Base-by-base conservation (phyloP, 2,888 invertebrate species). In the Stenoptilia bipunctidactyla region DNA sequence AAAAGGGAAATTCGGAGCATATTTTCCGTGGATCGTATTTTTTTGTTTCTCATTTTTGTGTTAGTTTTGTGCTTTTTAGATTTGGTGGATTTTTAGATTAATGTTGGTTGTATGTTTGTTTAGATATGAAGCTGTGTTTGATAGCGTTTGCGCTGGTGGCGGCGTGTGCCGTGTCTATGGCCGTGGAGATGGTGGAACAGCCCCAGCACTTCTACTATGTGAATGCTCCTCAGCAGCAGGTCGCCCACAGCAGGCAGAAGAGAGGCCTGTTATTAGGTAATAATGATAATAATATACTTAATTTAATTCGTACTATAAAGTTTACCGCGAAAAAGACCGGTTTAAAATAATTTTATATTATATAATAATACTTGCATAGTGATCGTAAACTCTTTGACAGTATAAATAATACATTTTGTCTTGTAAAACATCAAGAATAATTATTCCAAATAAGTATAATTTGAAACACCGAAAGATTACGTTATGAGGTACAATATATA, bases 201-300 rank as follows among this genome's bases (percentile, higher is more conserved):
- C 30, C 68, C 27, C 40, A 56, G 1, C 64, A 52, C 0, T 53
- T 69, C 14, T 61, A 61, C 41, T 63, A 53, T 1, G 63, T 67
- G 1, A 3, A 4, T 12, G 2, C 9, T 12, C 67, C 68, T 0
- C 37, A 71, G 43, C 30, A 67, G 30, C 53, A 55, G 12, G 40
- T 56, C 5, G 46, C 50, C 1, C 50, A 52, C 14, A 45, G 42
- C 42, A 67, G 79, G 40, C 53, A 63, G 39, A 80, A 80, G 58
- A 73, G 80, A 44, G 44, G 60, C 42, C 46, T 74, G 13, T 52
- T 76, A 34, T 58, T 80, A 25, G 80, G 79, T 80, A 59, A 49
- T 60, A 46, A 15, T 15, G 13, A 10, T 36, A 14, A 30, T 34
- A 38, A 13, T 12, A 2, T 30, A 9, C 12, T 30, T 30, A 4